Conservation (phyloP, 2,113 vertebrate species). For the Vidua chalybeata region DNA sequence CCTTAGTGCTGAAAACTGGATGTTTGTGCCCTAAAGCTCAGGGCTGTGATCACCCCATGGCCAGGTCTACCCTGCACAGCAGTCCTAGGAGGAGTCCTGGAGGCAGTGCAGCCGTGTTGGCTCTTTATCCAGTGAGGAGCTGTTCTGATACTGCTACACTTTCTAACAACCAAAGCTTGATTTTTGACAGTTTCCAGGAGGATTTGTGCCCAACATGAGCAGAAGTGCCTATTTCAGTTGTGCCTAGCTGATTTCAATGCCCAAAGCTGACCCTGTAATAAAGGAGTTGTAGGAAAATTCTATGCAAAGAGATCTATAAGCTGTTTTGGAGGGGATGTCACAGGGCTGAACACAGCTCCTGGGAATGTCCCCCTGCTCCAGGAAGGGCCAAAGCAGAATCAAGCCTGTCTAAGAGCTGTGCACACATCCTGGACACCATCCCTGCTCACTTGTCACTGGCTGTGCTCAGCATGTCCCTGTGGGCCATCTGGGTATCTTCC, state of each 20-base stretch:
- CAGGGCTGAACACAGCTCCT: not conserved
- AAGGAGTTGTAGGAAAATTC: not conserved
- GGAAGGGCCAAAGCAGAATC: not conserved
- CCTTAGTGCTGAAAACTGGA: not conserved
- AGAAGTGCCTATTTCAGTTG: not conserved
- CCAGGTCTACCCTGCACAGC: not conserved
- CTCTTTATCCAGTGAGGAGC: not conserved
- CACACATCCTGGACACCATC: not conserved
- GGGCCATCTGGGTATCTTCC: not conserved
- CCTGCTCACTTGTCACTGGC: not conserved
- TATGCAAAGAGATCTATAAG: not conserved
- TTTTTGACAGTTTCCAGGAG: not conserved
- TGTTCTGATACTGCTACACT: not conserved
- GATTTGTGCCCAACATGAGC: not conserved
- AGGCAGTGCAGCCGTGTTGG: not conserved
- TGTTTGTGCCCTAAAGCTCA: not conserved
- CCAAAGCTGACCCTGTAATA: not conserved
- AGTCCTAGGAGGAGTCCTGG: not conserved
- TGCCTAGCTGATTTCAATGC: not conserved
- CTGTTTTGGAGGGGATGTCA: rapidly evolving
- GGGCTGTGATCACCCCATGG: not conserved
- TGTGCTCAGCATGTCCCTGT: not conserved
- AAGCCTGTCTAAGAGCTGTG: not conserved
- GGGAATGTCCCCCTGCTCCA: not conserved
- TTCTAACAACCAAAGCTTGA: not conserved